A percentile compares a stretch with the other conserved stretches of the same genome.
phyloP scores from a whole-genome alignment of 2,888 invertebrate genomes.

The Drosophila multiciliata region DNA sequence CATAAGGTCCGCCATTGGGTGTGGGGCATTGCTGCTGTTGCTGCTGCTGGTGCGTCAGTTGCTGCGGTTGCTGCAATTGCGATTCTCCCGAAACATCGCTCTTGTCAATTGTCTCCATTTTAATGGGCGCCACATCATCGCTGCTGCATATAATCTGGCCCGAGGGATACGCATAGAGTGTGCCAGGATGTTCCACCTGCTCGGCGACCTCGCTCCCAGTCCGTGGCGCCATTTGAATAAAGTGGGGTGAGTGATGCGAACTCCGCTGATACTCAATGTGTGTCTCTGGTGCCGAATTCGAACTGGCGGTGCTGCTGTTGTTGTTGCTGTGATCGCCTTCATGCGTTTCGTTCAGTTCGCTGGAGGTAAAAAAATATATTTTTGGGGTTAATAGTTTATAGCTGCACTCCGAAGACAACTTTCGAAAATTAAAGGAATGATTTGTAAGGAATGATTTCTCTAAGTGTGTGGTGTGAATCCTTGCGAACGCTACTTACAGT shows the following conservation, averaged over 20 bases:
- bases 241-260: slow-evolving; percentile 80
- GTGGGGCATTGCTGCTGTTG: slow-evolving; percentile 77
- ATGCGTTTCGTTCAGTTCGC: slow-evolving; percentile 81
- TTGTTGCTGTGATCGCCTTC: slow-evolving; percentile 72
- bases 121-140: slow-evolving; percentile 80
- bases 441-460: neutral
- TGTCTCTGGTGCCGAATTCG: slow-evolving; percentile 57
- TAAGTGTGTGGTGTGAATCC: neutral
- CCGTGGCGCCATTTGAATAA: slow-evolving; percentile 82
- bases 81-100: slow-evolving; percentile 66
- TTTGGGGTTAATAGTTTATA: neutral
- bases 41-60: slow-evolving; percentile 68
- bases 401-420: neutral
- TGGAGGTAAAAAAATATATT: slow-evolving; percentile 27
- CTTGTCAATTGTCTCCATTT: slow-evolving; percentile 83
- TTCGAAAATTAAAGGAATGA: neutral
- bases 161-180: slow-evolving; percentile 76
- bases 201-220: slow-evolving; percentile 75
- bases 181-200: slow-evolving; percentile 57
- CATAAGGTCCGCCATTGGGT: slow-evolving; percentile 72
- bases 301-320: slow-evolving; percentile 66
- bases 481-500: slow-evolving; percentile 70
- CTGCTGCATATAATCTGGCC: slow-evolving; percentile 79
- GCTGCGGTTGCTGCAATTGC: slow-evolving; percentile 63
- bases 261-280: slow-evolving; percentile 78